Percentiles rank a stretch among this genome's conserved stretches.
Evolutionary conservation across 1,140 invertebrate species (phyloP).

Genomic region (Muscidifurax raptorellus): DNA sequence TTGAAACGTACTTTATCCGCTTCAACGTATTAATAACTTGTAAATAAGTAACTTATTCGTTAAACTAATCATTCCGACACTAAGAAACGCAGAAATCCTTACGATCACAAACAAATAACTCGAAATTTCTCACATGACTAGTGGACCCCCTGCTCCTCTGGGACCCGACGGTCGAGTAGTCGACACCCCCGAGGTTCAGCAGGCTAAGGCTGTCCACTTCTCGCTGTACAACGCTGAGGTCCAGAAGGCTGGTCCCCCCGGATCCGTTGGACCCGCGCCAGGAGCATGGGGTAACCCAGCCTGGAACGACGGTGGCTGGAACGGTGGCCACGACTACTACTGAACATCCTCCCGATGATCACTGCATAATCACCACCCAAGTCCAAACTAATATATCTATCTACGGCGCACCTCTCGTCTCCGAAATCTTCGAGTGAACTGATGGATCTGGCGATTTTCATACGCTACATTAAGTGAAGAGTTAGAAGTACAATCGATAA

Average conservation of each 20-base stretch:
- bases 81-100: no score
- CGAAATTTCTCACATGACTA: conserved; percentile 41
- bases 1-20: no score
- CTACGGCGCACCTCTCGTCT: conserved; percentile 25
- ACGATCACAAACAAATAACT: no score
- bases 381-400: conserved; percentile 28
- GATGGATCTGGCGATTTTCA: background rate
- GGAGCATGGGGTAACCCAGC: conserved; percentile 58
- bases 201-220: conserved; percentile 79
- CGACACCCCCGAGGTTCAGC: conserved; percentile 80
- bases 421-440: background rate
- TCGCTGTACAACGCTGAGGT: conserved; percentile 77
- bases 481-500: background rate
- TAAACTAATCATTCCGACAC: no score
- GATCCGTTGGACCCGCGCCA: conserved; percentile 59
- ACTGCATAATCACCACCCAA: background rate
- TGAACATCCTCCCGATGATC: conserved; percentile 1
- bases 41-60: no score
- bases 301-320: conserved; percentile 43
- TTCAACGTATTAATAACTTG: no score
- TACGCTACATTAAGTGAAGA: no score
- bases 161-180: conserved; percentile 77
- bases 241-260: conserved; percentile 71
- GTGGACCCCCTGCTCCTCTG: conserved; percentile 73
- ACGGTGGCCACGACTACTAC: conserved; percentile 47